These are phyloP conservation scores for Saccopteryx bilineata DNA, from an alignment of 2,113 vertebrate genomes.

Conservation along the genomic window DNA sequence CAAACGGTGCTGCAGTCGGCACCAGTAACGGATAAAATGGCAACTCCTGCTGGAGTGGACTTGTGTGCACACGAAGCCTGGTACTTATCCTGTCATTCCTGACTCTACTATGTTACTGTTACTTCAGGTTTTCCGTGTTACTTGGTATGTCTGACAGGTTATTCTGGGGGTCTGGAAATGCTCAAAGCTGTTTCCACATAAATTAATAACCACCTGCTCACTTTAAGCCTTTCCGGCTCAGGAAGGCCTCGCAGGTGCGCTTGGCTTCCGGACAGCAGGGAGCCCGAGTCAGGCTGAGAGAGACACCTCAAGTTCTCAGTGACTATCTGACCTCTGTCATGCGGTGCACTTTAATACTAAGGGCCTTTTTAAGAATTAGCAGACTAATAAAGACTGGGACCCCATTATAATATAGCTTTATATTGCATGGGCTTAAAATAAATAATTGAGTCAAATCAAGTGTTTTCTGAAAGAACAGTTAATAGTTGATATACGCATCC, in stretches of 20 bases:
- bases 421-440: fast-evolving
- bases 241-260: no score
- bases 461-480: neutral
- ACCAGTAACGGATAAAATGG: neutral
- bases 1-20: neutral
- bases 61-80: neutral
- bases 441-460: fast-evolving
- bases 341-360: neutral
- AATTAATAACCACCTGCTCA: neutral
- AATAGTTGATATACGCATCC: neutral
- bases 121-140: neutral
- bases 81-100: fast-evolving
- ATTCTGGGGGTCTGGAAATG: neutral
- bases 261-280: no score
- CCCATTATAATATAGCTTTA: neutral
- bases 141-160: neutral
- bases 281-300: no score
- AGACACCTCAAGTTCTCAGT: neutral
- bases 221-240: no score
- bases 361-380: neutral
- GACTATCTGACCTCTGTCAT: neutral
- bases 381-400: neutral
- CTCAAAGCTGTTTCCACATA: neutral
- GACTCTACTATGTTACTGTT: neutral
- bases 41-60: neutral